These are phyloP conservation scores for Drosophila flavopinicola DNA, from an alignment of 2,888 invertebrate genomes.

Conservation along the genomic window DNA sequence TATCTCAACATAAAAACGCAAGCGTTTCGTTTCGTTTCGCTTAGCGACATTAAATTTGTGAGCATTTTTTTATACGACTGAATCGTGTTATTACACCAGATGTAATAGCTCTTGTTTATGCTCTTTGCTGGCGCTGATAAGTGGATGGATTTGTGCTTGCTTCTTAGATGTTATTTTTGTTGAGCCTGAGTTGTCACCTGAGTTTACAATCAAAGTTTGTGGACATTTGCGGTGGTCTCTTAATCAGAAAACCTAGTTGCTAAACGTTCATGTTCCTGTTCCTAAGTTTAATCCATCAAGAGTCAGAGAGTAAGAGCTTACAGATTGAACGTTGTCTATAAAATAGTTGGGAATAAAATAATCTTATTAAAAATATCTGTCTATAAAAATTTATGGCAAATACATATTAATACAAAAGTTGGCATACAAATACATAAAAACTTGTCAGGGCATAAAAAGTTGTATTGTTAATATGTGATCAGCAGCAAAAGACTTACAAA, in stretches of 20 bases:
- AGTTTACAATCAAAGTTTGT: conserved; percentile 27
- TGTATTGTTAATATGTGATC: no score
- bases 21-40: conserved; percentile 56
- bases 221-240: neutral
- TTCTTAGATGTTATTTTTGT: conserved; percentile 14
- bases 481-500: no score
- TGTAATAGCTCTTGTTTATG: conserved; percentile 62
- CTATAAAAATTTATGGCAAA: no score
- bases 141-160: conserved; percentile 51
- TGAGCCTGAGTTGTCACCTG: conserved; percentile 11
- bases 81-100: conserved; percentile 72
- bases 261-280: neutral
- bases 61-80: conserved; percentile 63
- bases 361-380: no score
- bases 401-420: no score
- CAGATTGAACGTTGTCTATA: neutral
- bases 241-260: neutral
- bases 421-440: no score
- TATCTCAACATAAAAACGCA: conserved; percentile 56
- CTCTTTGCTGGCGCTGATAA: conserved; percentile 22
- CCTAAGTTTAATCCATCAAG: neutral
- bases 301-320: neutral
- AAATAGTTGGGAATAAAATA: neutral
- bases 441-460: no score
- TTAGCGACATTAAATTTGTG: conserved; percentile 64